Percentiles rank a stretch among this genome's conserved stretches.
These are phyloP conservation scores for Phalera bucephala DNA, from an alignment of 2,888 invertebrate genomes.

Conservation along the genomic window DNA sequence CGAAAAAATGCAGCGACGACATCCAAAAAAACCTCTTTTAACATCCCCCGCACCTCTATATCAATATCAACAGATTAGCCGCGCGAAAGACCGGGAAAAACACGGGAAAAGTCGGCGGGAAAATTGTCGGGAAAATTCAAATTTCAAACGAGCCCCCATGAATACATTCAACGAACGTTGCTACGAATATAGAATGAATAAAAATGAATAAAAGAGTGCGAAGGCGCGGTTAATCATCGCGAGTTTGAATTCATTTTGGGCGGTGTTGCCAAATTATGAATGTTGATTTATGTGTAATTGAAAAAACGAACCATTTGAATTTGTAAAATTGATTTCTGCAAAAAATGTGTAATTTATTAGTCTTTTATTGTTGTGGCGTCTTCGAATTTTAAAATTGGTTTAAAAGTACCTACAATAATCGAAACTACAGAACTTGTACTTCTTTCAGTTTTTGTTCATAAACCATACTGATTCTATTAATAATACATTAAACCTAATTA, in stretches of 20 bases:
- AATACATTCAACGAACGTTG: slow-evolving; percentile 68
- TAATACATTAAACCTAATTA: too few species aligned
- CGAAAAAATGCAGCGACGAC: slow-evolving; percentile 23
- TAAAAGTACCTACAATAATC: too few species aligned
- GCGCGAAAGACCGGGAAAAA: slow-evolving; percentile 59
- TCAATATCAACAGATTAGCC: slow-evolving; percentile 74
- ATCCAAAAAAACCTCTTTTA: slow-evolving; percentile 24
- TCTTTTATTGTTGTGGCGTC: too few species aligned
- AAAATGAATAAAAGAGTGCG: slow-evolving; percentile 51
- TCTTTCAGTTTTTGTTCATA: too few species aligned
- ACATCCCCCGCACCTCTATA: slow-evolving; percentile 35
- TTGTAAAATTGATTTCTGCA: not conserved
- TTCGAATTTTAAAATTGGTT: too few species aligned
- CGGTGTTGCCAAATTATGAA: slow-evolving; percentile 36
- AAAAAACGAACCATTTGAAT: not conserved
- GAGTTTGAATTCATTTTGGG: slow-evolving; percentile 56
- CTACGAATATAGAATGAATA: slow-evolving; percentile 72
- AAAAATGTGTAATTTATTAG: too few species aligned
- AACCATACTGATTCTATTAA: too few species aligned
- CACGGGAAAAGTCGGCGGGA: slow-evolving; percentile 29
- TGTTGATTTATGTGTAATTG: slow-evolving; percentile 8
- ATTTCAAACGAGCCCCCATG: slow-evolving; percentile 57
- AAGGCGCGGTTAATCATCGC: slow-evolving; percentile 61
- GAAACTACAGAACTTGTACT: too few species aligned
- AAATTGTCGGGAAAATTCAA: slow-evolving; percentile 40